Conservation (phyloP, 2,797 vertebrate species). For the Channallabes apus region DNA sequence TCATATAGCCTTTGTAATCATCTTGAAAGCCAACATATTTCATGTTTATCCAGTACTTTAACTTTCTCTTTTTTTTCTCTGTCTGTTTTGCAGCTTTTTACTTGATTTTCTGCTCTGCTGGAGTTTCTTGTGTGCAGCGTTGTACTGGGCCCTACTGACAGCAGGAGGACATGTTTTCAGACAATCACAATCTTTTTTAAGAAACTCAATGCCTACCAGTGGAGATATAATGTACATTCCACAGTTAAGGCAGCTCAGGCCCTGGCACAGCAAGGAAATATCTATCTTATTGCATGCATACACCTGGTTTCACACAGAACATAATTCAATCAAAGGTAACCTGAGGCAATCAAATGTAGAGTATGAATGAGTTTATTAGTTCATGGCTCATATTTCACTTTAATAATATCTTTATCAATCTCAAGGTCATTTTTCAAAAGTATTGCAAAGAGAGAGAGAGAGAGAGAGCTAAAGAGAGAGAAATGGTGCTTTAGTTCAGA, state of each 20-base stretch:
- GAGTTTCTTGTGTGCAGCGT: slow-evolving; percentile 6
- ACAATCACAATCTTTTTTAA: slow-evolving; percentile 2
- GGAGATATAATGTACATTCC: slow-evolving; percentile 1
- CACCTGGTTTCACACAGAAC: background rate
- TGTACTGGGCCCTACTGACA: background rate
- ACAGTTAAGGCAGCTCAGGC: background rate
- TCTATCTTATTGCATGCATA: background rate
- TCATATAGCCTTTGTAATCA: background rate
- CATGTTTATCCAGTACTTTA: slow-evolving; percentile 1
- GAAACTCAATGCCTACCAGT: slow-evolving; percentile 5
- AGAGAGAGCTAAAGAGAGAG: background rate
- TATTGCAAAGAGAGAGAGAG: background rate
- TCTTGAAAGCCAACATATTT: background rate
- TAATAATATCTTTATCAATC: background rate
- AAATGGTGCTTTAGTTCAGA: background rate
- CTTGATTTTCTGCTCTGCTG: slow-evolving; percentile 23
- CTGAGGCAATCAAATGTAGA: background rate
- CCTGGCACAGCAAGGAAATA: background rate
- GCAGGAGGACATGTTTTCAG: slow-evolving; percentile 5
- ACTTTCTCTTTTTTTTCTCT: background rate
- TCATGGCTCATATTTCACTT: background rate
- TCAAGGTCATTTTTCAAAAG: slow-evolving; percentile 8
- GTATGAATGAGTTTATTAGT: slow-evolving; percentile 7
- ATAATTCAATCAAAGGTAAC: background rate
- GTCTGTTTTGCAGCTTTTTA: background rate